Percentiles rank a stretch among this genome's conserved stretches.
Evolutionary conservation across 2,888 invertebrate genomes (phyloP).

Genomic region (Automeris io): DNA sequence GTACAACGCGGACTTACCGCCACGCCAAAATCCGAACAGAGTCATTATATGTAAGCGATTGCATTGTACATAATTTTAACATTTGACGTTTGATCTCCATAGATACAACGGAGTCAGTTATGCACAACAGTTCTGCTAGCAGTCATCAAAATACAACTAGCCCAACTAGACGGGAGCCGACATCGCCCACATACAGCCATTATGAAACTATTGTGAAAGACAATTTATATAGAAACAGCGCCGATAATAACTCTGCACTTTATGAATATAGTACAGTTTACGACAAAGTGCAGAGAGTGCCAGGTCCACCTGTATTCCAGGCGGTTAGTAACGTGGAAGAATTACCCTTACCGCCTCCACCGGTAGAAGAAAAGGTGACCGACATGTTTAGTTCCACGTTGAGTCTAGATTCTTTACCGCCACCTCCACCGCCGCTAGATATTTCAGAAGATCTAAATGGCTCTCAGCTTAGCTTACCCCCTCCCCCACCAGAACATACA

Average conservation of each 20-base stretch:
- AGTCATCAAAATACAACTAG: conserved; percentile 28
- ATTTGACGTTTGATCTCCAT: conserved; percentile 17
- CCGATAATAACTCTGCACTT: conserved; percentile 49
- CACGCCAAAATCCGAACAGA: no score
- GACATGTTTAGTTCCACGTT: conserved; percentile 85
- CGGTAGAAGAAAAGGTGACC: conserved; percentile 71
- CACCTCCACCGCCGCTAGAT: conserved; percentile 83
- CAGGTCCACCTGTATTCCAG: conserved; percentile 11
- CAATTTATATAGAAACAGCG: conserved; percentile 37
- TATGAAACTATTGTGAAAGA: conserved; percentile 53
- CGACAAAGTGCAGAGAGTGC: conserved; percentile 44
- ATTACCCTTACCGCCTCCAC: conserved; percentile 83
- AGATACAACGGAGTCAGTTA: conserved; percentile 40
- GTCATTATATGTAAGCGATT: no score
- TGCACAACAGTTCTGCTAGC: conserved; percentile 31
- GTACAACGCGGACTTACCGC: no score
- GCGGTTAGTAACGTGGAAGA: conserved; percentile 52
- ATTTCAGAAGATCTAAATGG: conserved; percentile 80
- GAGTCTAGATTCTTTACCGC: conserved; percentile 88
- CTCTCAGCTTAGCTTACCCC: conserved; percentile 85
- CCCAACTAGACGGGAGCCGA: conserved; percentile 34
- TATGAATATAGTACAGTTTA: conserved; percentile 71
- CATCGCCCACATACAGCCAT: conserved; percentile 47
- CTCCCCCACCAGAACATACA: conserved; percentile 80
- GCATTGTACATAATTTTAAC: no score